These are phyloP conservation scores for Diceros bicornis DNA, from an alignment of 2,797 vertebrate species.

Conservation along the genomic window DNA sequence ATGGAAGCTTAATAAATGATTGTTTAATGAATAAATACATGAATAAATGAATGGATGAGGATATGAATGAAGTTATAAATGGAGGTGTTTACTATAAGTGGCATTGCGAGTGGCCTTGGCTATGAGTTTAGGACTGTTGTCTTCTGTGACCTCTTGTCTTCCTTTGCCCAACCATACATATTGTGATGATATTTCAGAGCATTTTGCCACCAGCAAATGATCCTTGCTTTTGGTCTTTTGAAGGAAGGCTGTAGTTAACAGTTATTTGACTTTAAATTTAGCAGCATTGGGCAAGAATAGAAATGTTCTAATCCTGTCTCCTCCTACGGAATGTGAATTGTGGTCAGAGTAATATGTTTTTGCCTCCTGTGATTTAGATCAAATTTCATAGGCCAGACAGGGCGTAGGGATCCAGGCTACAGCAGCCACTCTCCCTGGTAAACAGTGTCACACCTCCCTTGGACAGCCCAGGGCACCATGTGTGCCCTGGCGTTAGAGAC, in stretches of 20 bases:
- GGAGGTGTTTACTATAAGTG: constrained; percentile 81
- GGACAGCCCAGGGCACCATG: constrained; percentile 80
- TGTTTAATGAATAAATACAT: background rate
- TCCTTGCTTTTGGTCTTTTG: constrained; percentile 79
- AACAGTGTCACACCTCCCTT: constrained; percentile 90
- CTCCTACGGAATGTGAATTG: constrained; percentile 88
- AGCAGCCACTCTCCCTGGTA: constrained; percentile 87
- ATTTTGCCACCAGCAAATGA: constrained; percentile 72
- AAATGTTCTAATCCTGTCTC: constrained; percentile 86
- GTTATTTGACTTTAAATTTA: constrained; percentile 87
- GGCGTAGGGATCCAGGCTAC: constrained; percentile 86
- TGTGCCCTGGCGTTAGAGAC: constrained; percentile 82
- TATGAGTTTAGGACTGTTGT: constrained; percentile 66
- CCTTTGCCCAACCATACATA: constrained; percentile 54
- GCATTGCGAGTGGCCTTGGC: background rate
- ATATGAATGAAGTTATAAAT: background rate
- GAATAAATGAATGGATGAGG: background rate
- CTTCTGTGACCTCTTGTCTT: constrained; percentile 66
- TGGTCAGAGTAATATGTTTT: constrained; percentile 89
- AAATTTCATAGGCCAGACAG: constrained; percentile 88
- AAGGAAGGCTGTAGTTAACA: constrained; percentile 72
- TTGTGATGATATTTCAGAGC: constrained; percentile 72
- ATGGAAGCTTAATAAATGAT: background rate
- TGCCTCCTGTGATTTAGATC: constrained; percentile 90
- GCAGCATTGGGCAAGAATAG: constrained; percentile 89